Percentiles rank a stretch among this genome's conserved stretches.
phyloP scores from a whole-genome alignment of 1,140 invertebrate species.

The Drosophila parvula region DNA sequence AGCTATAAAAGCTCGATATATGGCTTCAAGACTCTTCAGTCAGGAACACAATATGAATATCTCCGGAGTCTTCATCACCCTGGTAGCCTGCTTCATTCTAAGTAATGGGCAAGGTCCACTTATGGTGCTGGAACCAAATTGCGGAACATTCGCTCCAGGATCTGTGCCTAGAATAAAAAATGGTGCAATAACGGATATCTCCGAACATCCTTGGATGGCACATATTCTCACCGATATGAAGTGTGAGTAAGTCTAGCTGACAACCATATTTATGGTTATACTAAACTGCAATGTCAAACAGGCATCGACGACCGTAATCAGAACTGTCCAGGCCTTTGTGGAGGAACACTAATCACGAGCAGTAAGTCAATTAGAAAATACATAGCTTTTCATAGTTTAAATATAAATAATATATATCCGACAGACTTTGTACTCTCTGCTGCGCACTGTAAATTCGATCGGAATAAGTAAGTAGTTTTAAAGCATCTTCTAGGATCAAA shows the following conservation, averaged over 20 bases:
- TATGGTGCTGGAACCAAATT: background rate
- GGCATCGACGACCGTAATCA: no score
- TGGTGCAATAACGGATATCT: background rate
- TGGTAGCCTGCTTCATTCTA: background rate
- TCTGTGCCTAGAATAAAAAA: background rate
- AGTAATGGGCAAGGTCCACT: background rate
- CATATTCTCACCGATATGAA: background rate
- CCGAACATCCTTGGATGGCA: slow-evolving; percentile 16
- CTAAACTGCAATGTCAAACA: no score
- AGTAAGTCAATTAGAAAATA: background rate
- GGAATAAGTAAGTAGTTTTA: background rate
- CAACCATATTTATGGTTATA: no score
- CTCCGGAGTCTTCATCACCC: background rate
- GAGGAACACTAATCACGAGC: slow-evolving; percentile 11
- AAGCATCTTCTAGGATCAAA: background rate
- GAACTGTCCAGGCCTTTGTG: background rate
- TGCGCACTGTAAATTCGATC: background rate
- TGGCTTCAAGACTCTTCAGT: background rate
- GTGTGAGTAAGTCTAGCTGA: no score
- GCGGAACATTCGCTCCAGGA: background rate
- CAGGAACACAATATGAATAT: background rate
- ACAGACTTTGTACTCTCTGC: slow-evolving; percentile 10
- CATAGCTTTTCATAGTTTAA: background rate
- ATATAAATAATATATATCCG: background rate
- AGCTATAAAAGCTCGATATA: background rate